A percentile compares a stretch with the other conserved stretches of the same genome.
Conservation (phyloP, 1,140 invertebrate species). For the Drepana arcuata region DNA sequence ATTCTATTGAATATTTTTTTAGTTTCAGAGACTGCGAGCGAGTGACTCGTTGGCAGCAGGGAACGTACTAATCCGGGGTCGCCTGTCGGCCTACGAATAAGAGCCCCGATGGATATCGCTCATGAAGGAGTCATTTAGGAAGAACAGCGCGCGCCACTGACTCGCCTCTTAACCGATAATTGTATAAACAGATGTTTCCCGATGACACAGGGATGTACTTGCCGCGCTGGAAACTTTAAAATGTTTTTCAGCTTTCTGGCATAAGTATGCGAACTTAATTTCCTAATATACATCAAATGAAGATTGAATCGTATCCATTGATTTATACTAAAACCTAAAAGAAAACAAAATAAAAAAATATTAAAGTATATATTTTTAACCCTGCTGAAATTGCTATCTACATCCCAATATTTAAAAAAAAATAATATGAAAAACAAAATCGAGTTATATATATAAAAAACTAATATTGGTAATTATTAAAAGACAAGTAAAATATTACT, state of each 20-base stretch:
- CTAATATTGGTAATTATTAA: too few relatives aligned
- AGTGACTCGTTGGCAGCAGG: conserved; percentile 19
- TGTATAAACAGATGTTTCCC: conserved; percentile 68
- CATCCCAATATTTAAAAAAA: too few relatives aligned
- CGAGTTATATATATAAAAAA: too few relatives aligned
- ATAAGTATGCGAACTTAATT: too few relatives aligned
- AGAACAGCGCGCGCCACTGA: conserved; percentile 64
- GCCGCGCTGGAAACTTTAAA: neutral
- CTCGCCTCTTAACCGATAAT: conserved; percentile 63
- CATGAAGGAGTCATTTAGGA: conserved; percentile 68
- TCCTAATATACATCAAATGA: too few relatives aligned
- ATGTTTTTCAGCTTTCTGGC: too few relatives aligned
- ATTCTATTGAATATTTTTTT: neutral
- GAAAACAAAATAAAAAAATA: too few relatives aligned
- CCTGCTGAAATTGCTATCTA: too few relatives aligned
- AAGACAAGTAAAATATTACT: neutral
- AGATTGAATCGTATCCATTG: too few relatives aligned
- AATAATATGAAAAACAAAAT: too few relatives aligned
- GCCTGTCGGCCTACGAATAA: conserved; percentile 39
- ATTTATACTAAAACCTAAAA: too few relatives aligned
- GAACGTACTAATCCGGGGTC: conserved; percentile 39
- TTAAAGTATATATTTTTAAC: too few relatives aligned
- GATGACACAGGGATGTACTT: conserved; percentile 32
- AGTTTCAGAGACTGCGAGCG: neutral
- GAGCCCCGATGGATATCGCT: conserved; percentile 45